Conservation (phyloP, 2,797 vertebrate species). For the Poeciliopsis gracilis region DNA sequence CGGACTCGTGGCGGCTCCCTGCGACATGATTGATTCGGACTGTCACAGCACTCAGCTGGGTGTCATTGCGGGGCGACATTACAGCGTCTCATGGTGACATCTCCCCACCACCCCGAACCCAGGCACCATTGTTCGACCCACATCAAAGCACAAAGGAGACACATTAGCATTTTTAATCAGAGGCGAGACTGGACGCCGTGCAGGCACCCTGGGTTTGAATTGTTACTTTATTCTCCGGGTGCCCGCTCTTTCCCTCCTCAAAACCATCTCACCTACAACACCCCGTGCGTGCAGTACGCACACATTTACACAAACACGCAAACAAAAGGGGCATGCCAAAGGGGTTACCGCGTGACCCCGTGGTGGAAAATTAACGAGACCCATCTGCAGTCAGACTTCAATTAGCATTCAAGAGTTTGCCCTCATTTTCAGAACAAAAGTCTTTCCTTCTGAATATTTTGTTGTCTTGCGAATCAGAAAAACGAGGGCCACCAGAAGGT, state of each 20-base stretch:
- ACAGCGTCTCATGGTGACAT: conserved; percentile 85
- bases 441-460: conserved; percentile 51
- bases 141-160: conserved; percentile 89
- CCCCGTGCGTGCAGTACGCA: conserved; percentile 6
- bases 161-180: conserved; percentile 95
- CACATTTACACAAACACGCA: conserved; percentile 41
- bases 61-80: conserved; percentile 88
- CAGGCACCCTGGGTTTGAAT: conserved; percentile 59
- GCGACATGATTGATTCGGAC: conserved; percentile 91
- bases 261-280: conserved; percentile 44
- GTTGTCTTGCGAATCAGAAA: conserved; percentile 30
- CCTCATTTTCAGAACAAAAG: conserved; percentile 62
- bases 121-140: conserved; percentile 86
- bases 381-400: conserved; percentile 72
- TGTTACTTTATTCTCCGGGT: conserved; percentile 73
- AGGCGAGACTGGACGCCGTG: conserved; percentile 72
- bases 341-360: conserved; percentile 52
- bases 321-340: conserved; percentile 42
- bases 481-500: conserved; percentile 55
- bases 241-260: conserved; percentile 29
- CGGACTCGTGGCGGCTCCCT: conserved; percentile 80
- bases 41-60: conserved; percentile 92
- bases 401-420: conserved; percentile 69
- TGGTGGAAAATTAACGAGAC: conserved; percentile 73
- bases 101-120: conserved; percentile 56